Evolutionary conservation across 2,113 vertebrate genomes (phyloP).

Genomic region (Dasyprocta punctata): DNA sequence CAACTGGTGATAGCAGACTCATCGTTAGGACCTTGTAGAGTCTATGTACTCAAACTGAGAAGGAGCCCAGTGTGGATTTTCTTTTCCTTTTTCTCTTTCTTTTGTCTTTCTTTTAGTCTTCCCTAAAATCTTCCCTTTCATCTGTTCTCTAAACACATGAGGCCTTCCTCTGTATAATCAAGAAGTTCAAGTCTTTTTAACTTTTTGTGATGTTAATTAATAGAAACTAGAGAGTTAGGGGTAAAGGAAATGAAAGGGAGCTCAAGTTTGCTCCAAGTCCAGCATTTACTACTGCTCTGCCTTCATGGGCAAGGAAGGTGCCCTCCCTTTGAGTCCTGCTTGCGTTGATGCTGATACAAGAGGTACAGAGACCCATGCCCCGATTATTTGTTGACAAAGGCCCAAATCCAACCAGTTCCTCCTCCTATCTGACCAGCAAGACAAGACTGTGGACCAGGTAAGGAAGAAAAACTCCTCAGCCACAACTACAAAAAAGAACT

Average conservation of each 20-base stretch:
- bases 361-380: not conserved
- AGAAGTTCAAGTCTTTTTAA: not conserved
- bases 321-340: not conserved
- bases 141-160: no score
- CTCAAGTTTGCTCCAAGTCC: not conserved
- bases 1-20: no score
- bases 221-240: not conserved
- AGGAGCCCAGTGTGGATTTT: not conserved
- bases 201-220: not conserved
- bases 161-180: no score
- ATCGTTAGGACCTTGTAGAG: not conserved
- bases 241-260: not conserved
- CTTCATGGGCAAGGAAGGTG: not conserved
- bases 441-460: no score
- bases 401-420: not conserved
- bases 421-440: not conserved
- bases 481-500: not conserved
- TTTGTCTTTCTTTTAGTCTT: no score
- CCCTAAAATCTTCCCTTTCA: no score
- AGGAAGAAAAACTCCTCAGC: not conserved
- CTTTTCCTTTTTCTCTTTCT: not conserved
- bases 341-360: not conserved
- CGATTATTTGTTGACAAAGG: no score
- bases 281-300: not conserved
- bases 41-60: not conserved